Base-by-base conservation (phyloP, 2,797 vertebrate species). In the Cyclura pinguis region DNA sequence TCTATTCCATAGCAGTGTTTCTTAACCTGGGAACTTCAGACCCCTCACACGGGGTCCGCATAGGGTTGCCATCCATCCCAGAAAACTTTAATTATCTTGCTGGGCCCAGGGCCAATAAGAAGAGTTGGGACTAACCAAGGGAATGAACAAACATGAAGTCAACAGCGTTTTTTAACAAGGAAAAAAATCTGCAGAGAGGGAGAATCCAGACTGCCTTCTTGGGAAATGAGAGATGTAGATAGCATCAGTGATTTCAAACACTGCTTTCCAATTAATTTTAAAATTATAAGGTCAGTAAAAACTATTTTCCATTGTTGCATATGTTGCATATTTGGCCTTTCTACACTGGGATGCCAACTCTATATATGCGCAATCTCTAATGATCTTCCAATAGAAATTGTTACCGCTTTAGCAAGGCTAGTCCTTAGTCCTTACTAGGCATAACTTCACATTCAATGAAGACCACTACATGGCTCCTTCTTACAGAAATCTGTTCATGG, bases 131-230 rank as follows among this genome's bases (percentile, higher is more conserved):
- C 7, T 73, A 4, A 76, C n/a, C 0, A 55, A 91, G 90, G 69
- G 27, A 85, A n/a, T 59, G 84, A 82, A 18, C 13, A 22, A 62
- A 62, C 88, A 85, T 52, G 67, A 93, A 91, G 77, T 86, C n/a
- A 88, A 86, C 88, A 2, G 80, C 14, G 88, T 95, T 74, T 72
- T 50, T 87, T 88, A 88, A 74, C 38, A 90, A 88, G 62, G 42
- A 42, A 0, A 90, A 88, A 92, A 86, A 47, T 29, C 27, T 59
- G 1, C 22, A 42, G 42, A 73, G 18, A 89, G 16, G 62, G 78
- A 57, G 85, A 52, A 52, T 24, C 35, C 81, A 59, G 8, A 29
- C n/a, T 88, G 59, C 1, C 67, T 91, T 91, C 86, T 47, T 6
- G 16, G 52, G 32, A 20, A 92, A 8, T 7, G 16, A 89, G 22